phyloP scores from a whole-genome alignment of 2,113 vertebrate species.

The Aleadryas rufinucha region DNA sequence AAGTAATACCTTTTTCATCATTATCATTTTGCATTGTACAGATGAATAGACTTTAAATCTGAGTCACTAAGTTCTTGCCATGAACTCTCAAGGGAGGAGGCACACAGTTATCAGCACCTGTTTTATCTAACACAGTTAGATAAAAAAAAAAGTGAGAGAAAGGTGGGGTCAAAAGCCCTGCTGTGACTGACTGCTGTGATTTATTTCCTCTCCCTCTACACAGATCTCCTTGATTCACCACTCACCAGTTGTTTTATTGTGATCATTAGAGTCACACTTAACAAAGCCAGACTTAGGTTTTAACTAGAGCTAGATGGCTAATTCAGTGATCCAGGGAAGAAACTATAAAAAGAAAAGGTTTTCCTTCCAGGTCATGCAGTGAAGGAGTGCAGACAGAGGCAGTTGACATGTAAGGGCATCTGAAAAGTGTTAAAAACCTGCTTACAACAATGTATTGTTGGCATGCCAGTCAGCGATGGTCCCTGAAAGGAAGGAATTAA shows the following conservation, averaged over 20 bases:
- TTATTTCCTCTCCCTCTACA: not conserved
- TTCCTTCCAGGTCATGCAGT: not conserved
- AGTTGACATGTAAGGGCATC: not conserved
- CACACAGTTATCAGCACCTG: accelerated
- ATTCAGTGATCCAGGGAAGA: not conserved
- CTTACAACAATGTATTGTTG: not conserved
- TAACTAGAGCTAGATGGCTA: not conserved
- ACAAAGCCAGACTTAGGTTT: not conserved
- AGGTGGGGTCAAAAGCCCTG: accelerated
- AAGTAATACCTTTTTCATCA: not conserved
- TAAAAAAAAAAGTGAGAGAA: not conserved
- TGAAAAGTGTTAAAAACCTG: not conserved
- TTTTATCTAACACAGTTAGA: accelerated
- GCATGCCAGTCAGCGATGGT: not conserved
- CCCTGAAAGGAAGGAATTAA: not conserved
- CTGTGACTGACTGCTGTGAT: not conserved
- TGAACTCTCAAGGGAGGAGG: not conserved
- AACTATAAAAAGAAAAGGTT: not conserved
- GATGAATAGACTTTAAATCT: not conserved
- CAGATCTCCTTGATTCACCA: not conserved
- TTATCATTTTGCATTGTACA: not conserved
- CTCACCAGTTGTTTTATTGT: not conserved
- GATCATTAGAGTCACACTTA: not conserved
- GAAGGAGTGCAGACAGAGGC: not conserved
- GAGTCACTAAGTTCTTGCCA: not conserved